Evolutionary conservation across 2,797 vertebrate genomes (phyloP), one percentile per base, ranked within the genome.

Genomic region (Orestias chungarensis): DNA sequence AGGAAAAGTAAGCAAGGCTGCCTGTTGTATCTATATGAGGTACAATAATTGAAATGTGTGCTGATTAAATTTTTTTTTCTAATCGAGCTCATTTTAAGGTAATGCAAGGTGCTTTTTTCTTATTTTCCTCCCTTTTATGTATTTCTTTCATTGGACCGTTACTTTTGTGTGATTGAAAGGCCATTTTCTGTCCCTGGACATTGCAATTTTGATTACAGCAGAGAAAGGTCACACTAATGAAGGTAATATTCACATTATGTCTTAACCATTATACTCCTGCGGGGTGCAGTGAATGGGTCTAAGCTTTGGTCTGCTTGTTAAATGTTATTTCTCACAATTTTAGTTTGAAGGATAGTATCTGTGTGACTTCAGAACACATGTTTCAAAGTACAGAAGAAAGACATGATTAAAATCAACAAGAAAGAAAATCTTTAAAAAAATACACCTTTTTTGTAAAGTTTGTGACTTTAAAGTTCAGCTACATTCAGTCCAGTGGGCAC

Each of bases 191-290:
- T 73, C 46, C 55, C 52, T 64, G 25, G 52, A 64, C 54, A 42
- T 68, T 1, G 2, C 57, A 71, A 68, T 72, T 69, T 43, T 80
- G 72, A 79, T 82, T 79, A 78, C 43, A 75, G 18, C 15, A 72
- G 64, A 18, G 3, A 85, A 83, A 85, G 76, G 86, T 82, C 66
- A 71, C 52, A 47, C 15, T 75, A 77, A 88, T 87, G 74, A 83
- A 79, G 76, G 50, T 79, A 87, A 83, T 84, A 38, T 49, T 76
- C 80, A 76, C 64, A 82, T 87, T 76, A 81, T 71, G 78, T 72
- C 74, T 55, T 27, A 70, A 65, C 55, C 81, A 78, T 85, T 80
- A 83, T 40, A 71, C 47, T 25, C 0, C 18, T 29, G 31, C 71
- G n/a, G 67, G 49, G 66, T 9, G 75, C 70, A 43, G 70, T 76